A percentile compares a stretch with the other conserved stretches of the same genome.
Conservation (phyloP, 2,113 vertebrate species). For the Platichthys stellatus region DNA sequence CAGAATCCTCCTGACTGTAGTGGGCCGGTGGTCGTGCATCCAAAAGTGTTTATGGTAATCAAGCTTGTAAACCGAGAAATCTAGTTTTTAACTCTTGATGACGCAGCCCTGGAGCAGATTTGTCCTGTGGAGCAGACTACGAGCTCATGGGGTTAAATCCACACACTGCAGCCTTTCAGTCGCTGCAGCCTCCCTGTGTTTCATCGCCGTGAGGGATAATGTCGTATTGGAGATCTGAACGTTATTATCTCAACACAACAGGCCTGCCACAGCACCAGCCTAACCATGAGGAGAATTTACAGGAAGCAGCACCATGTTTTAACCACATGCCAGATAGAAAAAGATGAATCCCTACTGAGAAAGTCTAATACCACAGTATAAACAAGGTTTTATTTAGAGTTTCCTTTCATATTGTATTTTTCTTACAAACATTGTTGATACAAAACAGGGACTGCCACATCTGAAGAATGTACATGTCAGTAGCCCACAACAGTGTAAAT, state of each 20-base stretch:
- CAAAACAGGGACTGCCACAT: constrained; percentile 54
- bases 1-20: not conserved
- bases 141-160: not conserved
- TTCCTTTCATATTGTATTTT: constrained; percentile 39
- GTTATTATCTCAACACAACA: not conserved
- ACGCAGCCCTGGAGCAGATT: too few species aligned
- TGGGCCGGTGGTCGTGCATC: not conserved
- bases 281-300: not conserved
- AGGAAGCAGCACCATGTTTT: not conserved
- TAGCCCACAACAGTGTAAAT: constrained; percentile 21
- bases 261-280: not conserved
- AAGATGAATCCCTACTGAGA: constrained; percentile 1
- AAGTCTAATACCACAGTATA: constrained; percentile 44
- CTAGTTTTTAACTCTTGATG: too few species aligned
- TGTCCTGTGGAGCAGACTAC: not conserved
- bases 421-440: constrained; percentile 69
- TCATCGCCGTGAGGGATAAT: not conserved
- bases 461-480: constrained; percentile 32
- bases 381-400: constrained; percentile 64
- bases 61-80: too few species aligned
- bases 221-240: not conserved
- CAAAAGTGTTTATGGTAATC: not conserved
- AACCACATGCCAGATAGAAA: not conserved
- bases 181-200: not conserved
- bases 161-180: constrained; percentile 30